Conservation (phyloP, 1,140 invertebrate species). For the Latrodectus geometricus region DNA sequence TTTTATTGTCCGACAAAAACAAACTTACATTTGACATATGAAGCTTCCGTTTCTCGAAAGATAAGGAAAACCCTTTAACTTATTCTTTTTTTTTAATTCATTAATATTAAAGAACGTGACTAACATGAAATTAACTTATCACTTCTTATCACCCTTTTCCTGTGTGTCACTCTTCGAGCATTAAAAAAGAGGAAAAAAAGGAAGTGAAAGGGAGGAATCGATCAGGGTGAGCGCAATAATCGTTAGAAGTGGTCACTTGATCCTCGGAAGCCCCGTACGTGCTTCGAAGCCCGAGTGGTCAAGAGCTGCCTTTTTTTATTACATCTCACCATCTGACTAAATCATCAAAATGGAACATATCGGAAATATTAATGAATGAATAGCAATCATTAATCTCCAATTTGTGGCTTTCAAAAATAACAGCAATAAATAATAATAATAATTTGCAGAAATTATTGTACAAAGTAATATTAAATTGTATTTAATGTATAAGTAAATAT, state of each 20-base stretch:
- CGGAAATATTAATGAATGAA: constrained; percentile 23
- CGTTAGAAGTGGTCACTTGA: constrained; percentile 33
- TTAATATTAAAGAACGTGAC: too few species aligned
- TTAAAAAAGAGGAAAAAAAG: constrained; percentile 1
- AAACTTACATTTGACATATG: too few species aligned
- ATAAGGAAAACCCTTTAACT: too few species aligned
- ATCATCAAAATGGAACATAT: neutral
- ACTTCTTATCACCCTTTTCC: neutral
- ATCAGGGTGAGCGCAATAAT: neutral
- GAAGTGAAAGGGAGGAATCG: neutral
- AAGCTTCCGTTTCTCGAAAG: too few species aligned
- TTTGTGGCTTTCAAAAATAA: neutral
- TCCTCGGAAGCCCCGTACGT: constrained; percentile 14
- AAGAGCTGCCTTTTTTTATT: neutral
- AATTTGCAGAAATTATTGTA: too few species aligned
- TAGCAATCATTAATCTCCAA: neutral
- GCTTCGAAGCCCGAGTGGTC: constrained; percentile 18
- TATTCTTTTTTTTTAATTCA: too few species aligned
- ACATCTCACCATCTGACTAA: neutral
- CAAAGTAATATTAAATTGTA: too few species aligned
- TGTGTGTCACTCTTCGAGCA: constrained; percentile 4
- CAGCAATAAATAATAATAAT: neutral
- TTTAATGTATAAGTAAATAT: too few species aligned
- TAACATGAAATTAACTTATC: neutral
- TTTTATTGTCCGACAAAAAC: too few species aligned